Conservation (phyloP, 2,797 vertebrate genomes). For the Anguilla megastoma region DNA sequence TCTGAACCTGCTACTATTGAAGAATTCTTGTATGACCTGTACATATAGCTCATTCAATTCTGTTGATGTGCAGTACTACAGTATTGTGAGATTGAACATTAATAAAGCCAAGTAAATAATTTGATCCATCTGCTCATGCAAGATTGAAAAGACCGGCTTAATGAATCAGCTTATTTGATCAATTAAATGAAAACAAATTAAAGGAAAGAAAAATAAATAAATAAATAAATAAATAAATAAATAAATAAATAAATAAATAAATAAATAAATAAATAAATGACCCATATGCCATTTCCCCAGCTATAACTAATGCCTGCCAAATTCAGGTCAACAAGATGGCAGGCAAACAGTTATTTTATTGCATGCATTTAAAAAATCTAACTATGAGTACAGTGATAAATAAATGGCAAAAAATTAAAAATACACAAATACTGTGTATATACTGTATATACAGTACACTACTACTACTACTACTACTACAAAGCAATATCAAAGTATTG, state of each 20-base stretch:
- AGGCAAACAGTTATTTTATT: no score
- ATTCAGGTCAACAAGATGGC: no score
- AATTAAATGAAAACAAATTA: not conserved
- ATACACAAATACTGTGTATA: no score
- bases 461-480: no score
- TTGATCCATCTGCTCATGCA: not conserved
- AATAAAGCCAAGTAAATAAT: not conserved
- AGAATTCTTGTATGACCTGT: not conserved
- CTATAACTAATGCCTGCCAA: no score
- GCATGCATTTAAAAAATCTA: no score
- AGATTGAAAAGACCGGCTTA: not conserved
- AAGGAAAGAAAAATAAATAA: not conserved
- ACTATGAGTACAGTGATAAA: no score
- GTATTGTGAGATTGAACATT: not conserved
- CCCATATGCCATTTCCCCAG: no score
- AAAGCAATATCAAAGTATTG: no score
- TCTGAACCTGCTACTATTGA: not conserved
- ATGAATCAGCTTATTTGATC: not conserved
- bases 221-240: not conserved
- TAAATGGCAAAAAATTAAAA: no score
- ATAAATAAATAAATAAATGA: not conserved
- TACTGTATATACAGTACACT: no score
- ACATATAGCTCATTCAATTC: not conserved
- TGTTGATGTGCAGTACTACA: not conserved
- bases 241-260: not conserved